Conservation (phyloP, 2,888 invertebrate genomes). For the Glyphotaelius pellucidus region DNA sequence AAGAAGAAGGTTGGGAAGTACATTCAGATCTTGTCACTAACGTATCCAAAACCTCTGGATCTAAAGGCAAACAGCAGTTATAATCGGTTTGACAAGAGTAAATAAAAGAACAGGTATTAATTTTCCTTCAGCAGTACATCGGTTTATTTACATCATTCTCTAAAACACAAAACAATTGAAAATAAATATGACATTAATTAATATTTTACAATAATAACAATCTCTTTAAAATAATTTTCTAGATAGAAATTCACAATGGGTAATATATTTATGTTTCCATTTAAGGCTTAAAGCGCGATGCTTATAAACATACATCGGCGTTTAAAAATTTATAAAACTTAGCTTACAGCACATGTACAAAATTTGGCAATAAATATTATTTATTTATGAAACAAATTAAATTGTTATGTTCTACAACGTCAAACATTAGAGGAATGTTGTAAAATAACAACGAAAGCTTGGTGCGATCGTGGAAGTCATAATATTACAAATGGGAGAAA, state of each 20-base stretch:
- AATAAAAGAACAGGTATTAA: neutral
- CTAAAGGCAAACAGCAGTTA: neutral
- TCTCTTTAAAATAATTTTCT: constrained; percentile 43
- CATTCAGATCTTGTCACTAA: too few relatives aligned
- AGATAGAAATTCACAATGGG: constrained; percentile 38
- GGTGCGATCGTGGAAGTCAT: neutral
- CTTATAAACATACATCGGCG: constrained; percentile 24
- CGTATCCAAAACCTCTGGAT: neutral
- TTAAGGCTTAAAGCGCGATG: constrained; percentile 52
- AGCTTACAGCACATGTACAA: constrained; percentile 58
- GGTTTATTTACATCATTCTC: constrained; percentile 58
- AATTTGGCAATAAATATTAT: constrained; percentile 59
- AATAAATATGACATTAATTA: constrained; percentile 45
- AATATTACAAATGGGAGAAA: neutral
- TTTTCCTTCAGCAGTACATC: constrained; percentile 51
- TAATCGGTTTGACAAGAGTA: neutral
- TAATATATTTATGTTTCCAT: constrained; percentile 38
- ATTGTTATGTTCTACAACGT: constrained; percentile 8
- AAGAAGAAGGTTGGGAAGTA: neutral
- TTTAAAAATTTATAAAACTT: constrained; percentile 53
- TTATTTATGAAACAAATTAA: constrained; percentile 38
- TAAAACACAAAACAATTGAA: constrained; percentile 63
- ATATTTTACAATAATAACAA: constrained; percentile 34
- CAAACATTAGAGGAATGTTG: constrained; percentile 6
- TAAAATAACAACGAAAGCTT: constrained; percentile 16